A percentile compares a stretch with the other conserved stretches of the same genome.
Evolutionary conservation across 1,140 invertebrate species (phyloP).

Genomic region (Diplogasteroides magnus): DNA sequence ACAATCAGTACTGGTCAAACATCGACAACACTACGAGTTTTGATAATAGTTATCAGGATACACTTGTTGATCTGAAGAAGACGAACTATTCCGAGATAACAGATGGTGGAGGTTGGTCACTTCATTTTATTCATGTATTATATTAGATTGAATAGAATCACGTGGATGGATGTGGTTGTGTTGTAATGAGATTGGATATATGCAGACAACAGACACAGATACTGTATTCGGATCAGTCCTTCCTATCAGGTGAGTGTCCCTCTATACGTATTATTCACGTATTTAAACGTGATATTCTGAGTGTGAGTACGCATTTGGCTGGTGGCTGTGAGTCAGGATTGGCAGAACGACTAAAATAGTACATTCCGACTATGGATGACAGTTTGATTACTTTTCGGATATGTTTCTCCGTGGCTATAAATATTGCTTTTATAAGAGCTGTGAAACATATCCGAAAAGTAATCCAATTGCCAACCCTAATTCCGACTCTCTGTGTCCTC

Average conservation of each 20-base stretch:
- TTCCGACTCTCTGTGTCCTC: too few relatives aligned
- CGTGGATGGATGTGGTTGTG: conserved; percentile 36
- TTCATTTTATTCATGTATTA: not conserved
- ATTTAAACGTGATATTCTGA: too few relatives aligned
- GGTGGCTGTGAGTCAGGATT: too few relatives aligned
- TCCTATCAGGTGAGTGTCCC: conserved; percentile 22
- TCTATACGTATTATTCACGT: not conserved
- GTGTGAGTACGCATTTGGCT: not conserved
- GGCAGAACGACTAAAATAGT: not conserved
- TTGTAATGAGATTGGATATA: conserved; percentile 33
- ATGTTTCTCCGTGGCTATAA: too few relatives aligned
- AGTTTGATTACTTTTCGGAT: not conserved
- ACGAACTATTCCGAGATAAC: too few relatives aligned
- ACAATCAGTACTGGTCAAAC: not conserved
- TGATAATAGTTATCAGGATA: not conserved
- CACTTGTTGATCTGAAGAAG: not conserved
- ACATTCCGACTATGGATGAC: not conserved
- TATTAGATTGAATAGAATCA: not conserved
- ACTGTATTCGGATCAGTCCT: conserved; percentile 27
- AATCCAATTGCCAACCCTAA: too few relatives aligned
- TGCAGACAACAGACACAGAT: conserved; percentile 34
- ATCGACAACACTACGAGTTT: not conserved
- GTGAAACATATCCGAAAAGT: too few relatives aligned
- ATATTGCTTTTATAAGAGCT: too few relatives aligned
- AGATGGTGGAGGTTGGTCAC: too few relatives aligned